Percentiles rank a stretch among this genome's conserved stretches.
Conservation (phyloP, 2,797 vertebrate genomes). For the Microhierax caerulescens region DNA sequence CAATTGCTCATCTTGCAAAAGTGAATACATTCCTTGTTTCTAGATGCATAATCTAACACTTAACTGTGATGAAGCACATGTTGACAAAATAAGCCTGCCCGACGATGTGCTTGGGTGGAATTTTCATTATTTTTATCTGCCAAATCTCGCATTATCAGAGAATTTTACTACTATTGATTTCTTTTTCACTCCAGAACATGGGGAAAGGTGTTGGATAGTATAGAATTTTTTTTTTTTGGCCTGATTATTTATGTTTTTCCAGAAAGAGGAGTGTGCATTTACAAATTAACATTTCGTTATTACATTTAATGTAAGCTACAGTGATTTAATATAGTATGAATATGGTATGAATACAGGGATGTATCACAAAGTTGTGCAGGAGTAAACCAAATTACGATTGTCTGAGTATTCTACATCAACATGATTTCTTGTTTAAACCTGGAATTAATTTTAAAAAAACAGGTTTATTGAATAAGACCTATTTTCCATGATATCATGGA, state of each 20-base stretch:
- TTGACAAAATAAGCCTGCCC: constrained; percentile 4
- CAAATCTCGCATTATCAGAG: constrained; percentile 16
- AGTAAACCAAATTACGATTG: background rate
- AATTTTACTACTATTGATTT: constrained; percentile 42
- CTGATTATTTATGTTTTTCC: background rate
- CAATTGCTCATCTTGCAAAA: constrained; percentile 9
- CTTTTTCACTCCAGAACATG: background rate
- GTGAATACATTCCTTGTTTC: constrained; percentile 30
- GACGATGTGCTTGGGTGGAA: background rate
- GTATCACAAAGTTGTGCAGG: background rate
- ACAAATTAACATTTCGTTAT: background rate
- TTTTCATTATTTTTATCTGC: constrained; percentile 36
- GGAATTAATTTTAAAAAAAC: background rate
- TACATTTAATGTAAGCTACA: background rate
- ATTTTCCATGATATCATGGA: background rate
- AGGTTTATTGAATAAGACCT: background rate
- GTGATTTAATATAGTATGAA: background rate
- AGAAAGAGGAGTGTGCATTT: background rate
- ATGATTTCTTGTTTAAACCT: background rate
- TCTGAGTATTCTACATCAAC: background rate
- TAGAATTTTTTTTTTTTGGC: background rate
- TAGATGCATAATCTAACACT: constrained; percentile 11
- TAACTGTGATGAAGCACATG: constrained; percentile 42
- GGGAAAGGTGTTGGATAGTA: background rate
- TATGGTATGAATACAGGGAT: background rate